These are phyloP conservation scores for Eulemur coronatus DNA, from an alignment of 2,797 vertebrate species.

Conservation along the genomic window DNA sequence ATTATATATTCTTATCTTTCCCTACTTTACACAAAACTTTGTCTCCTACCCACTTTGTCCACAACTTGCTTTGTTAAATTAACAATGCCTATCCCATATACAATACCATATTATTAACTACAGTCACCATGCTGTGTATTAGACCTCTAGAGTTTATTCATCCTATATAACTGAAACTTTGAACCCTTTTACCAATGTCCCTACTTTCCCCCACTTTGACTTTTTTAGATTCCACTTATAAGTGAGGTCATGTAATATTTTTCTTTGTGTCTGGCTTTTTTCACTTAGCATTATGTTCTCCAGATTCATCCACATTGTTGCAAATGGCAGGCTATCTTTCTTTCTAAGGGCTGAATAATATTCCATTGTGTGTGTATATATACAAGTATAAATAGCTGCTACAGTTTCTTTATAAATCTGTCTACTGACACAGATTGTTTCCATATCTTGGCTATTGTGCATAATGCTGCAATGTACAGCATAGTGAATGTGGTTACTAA, in stretches of 20 bases:
- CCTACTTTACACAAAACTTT: not conserved
- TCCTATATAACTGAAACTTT: too few relatives aligned
- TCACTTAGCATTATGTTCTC: not conserved
- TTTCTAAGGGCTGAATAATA: not conserved
- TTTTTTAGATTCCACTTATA: not conserved
- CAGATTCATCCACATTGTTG: not conserved
- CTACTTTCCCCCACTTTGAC: not conserved
- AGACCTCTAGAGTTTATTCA: too few relatives aligned
- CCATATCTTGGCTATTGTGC: not conserved
- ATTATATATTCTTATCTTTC: not conserved
- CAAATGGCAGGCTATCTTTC: not conserved
- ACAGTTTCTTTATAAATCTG: not conserved
- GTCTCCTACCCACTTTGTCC: not conserved
- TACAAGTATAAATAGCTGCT: not conserved
- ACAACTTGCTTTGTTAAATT: not conserved
- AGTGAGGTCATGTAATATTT: not conserved
- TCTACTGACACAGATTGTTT: not conserved
- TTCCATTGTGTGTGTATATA: not conserved
- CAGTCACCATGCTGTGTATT: too few relatives aligned
- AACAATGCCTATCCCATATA: not conserved
- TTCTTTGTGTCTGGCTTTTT: not conserved
- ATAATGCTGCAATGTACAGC: not conserved
- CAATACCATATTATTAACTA: not conserved
- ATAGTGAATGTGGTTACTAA: not conserved
- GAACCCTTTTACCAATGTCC: too few relatives aligned